A percentile compares a stretch with the other conserved stretches of the same genome.
phyloP scores from a whole-genome alignment of 2,888 invertebrate genomes.

The Drosophila prostipennis region DNA sequence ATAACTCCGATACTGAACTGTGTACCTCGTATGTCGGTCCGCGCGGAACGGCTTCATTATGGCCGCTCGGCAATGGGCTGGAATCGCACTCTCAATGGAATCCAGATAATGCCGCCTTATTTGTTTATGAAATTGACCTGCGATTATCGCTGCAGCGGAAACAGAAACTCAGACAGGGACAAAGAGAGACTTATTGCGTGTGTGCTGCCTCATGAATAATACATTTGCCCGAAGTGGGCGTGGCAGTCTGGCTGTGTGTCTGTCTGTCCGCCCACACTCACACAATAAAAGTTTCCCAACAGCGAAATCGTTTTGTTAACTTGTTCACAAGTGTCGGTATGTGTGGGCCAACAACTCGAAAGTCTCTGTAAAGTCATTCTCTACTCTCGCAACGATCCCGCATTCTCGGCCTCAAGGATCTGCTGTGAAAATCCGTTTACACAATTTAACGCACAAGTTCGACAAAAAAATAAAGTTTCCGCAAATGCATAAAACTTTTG shows the following conservation, averaged over 20 bases:
- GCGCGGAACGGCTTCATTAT: conserved; percentile 59
- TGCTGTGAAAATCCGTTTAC: conserved; percentile 59
- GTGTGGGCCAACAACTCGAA: conserved; percentile 30
- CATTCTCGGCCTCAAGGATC: conserved; percentile 35
- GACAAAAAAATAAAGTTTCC: conserved; percentile 51
- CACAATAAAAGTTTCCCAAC: conserved; percentile 56
- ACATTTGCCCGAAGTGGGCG: conserved; percentile 30
- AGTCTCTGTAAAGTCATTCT: conserved; percentile 42
- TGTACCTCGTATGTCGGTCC: conserved; percentile 10
- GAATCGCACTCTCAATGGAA: conserved; percentile 42
- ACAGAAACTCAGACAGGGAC: conserved; percentile 30
- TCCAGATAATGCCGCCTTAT: conserved; percentile 67
- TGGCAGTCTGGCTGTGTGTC: conserved; percentile 23
- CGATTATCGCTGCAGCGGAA: conserved; percentile 71
- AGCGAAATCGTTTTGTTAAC: conserved; percentile 69
- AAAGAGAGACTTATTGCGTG: conserved; percentile 24
- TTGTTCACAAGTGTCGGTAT: conserved; percentile 60
- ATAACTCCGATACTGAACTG: conserved; percentile 51
- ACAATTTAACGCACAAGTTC: conserved; percentile 68
- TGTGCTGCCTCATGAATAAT: conserved; percentile 65
- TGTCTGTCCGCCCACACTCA: conserved; percentile 1
- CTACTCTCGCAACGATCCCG: conserved; percentile 43
- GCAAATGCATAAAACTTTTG: conserved; percentile 71
- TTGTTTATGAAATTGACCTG: conserved; percentile 78
- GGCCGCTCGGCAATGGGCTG: conserved; percentile 31